Evolutionary conservation across 1,140 invertebrate genomes (phyloP).

Genomic region (Drosophila persimilis): DNA sequence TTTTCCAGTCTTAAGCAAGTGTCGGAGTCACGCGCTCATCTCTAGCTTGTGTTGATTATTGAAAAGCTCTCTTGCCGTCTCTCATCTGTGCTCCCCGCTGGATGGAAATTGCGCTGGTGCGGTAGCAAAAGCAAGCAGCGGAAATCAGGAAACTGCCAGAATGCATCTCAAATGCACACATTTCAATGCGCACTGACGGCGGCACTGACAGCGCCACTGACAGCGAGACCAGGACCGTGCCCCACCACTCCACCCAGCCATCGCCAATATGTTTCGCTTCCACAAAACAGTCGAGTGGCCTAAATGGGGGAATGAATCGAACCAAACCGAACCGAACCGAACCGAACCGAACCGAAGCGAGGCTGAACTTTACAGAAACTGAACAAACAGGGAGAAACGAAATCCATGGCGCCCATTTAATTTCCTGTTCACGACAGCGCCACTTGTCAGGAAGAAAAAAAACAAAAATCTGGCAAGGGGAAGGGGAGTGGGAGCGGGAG

Average conservation of each 20-base stretch:
- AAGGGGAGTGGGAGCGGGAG: not conserved
- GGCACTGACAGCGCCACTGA: not conserved
- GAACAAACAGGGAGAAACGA: conserved; percentile 24
- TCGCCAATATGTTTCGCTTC: conserved; percentile 54
- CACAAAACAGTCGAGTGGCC: conserved; percentile 64
- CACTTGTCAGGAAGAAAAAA: conserved; percentile 17
- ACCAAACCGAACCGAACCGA: not conserved
- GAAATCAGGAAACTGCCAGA: conserved; percentile 59
- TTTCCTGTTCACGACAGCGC: conserved; percentile 65
- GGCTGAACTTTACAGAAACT: too few relatives aligned
- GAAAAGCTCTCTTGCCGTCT: too few relatives aligned
- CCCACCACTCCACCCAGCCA: not conserved
- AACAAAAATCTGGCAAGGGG: not conserved
- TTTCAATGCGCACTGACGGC: conserved; percentile 44
- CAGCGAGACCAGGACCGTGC: not conserved
- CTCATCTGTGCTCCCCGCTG: too few relatives aligned
- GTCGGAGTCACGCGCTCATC: too few relatives aligned
- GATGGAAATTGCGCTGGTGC: too few relatives aligned
- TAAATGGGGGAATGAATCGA: conserved; percentile 37
- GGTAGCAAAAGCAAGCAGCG: conserved; percentile 1
- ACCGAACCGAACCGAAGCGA: conserved; percentile 22
- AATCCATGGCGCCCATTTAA: conserved; percentile 67
- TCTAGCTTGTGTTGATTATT: too few relatives aligned
- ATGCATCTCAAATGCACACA: conserved; percentile 52
- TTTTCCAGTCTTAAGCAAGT: too few relatives aligned